Evolutionary conservation across 2,888 invertebrate species (phyloP), one percentile per base, ranked within the genome.

Genomic region (Machimus atricapillus): DNA sequence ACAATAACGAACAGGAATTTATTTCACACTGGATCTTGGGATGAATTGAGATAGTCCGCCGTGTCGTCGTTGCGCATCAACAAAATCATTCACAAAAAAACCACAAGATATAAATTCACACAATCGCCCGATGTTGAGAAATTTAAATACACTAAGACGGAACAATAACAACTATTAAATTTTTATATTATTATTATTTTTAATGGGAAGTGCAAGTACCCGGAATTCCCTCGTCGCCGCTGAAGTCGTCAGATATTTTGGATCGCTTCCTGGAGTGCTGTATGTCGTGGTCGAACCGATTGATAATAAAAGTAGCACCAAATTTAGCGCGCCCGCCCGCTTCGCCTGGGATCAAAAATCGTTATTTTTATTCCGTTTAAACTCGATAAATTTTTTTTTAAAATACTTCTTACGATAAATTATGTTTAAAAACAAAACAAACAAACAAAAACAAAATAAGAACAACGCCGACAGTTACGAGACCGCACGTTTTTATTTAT

Each of bases 241-340:
- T 16, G 46, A 16, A 52, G 56, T 52, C 16, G 79, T 12, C 52
- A 81, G 16, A 31, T 81, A 23, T n/a, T 43, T 16, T 81, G 27
- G 12, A 66, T 27, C 43, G 23, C 16, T 81, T 46, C 27, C 27
- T 81, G 81, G 27, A 56, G 1, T 19, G 66, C 34, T 34, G 23
- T 66, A 27, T 8, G 12, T 66, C 23, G 66, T 81, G 14, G 27
- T 81, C 27, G 31, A 52, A 56, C 46, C 79, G 79, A 79, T 79
- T 79, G 7, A 56, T 52, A 37, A 81, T 46, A 46, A 46, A 46
- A 16, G 79, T 66, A 66, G 66, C 81, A 81, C 81, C 56, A 52
- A 46, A 81, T 31, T 56, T 56, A 52, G 81, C 81, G 81, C 81
- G 81, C 37, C 31, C 81, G 81, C 37, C 31, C 56, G 81, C 14